Evolutionary conservation across 2,888 invertebrate species (phyloP), one percentile per base, ranked within the genome.

Genomic region (Aporophyla lueneburgensis): DNA sequence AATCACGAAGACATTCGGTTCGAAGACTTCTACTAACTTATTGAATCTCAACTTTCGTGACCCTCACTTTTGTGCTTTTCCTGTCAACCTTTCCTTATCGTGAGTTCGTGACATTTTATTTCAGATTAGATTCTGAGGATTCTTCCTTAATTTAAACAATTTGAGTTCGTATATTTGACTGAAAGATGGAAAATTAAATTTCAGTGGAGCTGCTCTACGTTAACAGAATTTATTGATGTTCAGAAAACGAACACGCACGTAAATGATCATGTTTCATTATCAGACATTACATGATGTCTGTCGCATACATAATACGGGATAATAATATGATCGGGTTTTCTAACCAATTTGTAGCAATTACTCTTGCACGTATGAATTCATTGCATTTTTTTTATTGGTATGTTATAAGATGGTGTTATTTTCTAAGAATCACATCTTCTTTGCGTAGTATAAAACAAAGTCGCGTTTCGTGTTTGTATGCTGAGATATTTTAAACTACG

Each of bases 301-400:
- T 71, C 49, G 65, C 51, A 76, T 76, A 69, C 59, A 56, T 80
- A 58, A 66, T 69, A 67, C 19, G 59, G 51, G 56, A 58, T 85
- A 74, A 58, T 81, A 62, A 71, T 71, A 66, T 69, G 65, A 65
- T 62, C 24, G 24, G 66, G 62, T 80, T 85, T 85, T 85, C 80
- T 77, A 85, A 73, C 54, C 58, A 71, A 77, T 85, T 72, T 70
- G 40, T 71, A 53, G 63, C 56, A 78, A 78, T 84, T 73, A 85
- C 56, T 56, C 58, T 73, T 77, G 58, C 72, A 83, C 80, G 83
- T 83, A 77, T 71, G 70, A 62, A 76, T 74, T 76, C 54, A 71
- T 80, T 71, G 46, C 58, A 21, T 16, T 68, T 49, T 72, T 77
- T 53, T 40, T 14, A n/a, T 65, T 19, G 16, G 12, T 27, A 16